Conservation (phyloP, 2,113 vertebrate genomes). For the Egretta garzetta region DNA sequence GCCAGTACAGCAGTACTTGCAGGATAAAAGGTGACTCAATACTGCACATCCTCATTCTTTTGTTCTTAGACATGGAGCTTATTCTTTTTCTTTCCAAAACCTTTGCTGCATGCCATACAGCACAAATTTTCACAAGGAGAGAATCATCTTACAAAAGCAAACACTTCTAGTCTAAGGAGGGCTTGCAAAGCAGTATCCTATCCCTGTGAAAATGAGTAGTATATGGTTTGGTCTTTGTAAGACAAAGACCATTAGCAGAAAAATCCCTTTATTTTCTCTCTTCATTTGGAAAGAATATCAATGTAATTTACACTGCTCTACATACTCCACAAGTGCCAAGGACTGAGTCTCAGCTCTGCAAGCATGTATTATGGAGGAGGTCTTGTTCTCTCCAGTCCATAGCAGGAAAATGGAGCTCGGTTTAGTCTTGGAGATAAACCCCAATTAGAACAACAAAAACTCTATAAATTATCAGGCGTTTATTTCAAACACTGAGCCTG, state of each 20-base stretch:
- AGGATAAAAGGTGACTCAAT: neutral
- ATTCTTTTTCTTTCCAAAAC: neutral
- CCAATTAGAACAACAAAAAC: neutral
- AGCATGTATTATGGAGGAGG: neutral
- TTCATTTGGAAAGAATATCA: neutral
- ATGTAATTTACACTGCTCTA: neutral
- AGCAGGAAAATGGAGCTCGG: neutral
- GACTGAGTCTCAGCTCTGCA: neutral
- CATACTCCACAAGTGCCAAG: neutral
- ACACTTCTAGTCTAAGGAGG: neutral
- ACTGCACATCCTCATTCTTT: neutral
- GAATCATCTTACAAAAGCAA: neutral
- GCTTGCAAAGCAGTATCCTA: neutral
- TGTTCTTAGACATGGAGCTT: neutral
- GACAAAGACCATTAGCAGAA: neutral
- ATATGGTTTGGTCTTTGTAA: neutral
- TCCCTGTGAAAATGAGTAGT: neutral
- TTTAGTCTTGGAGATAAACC: neutral
- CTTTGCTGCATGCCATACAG: accelerated
- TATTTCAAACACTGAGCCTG: neutral
- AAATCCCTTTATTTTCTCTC: neutral
- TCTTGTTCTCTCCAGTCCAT: neutral
- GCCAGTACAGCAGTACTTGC: neutral
- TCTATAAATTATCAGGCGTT: neutral
- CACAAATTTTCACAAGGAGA: neutral